Evolutionary conservation across 2,888 invertebrate genomes (phyloP), one percentile per base, ranked within the genome.

Genomic region (Stenolophus ochropezus): DNA sequence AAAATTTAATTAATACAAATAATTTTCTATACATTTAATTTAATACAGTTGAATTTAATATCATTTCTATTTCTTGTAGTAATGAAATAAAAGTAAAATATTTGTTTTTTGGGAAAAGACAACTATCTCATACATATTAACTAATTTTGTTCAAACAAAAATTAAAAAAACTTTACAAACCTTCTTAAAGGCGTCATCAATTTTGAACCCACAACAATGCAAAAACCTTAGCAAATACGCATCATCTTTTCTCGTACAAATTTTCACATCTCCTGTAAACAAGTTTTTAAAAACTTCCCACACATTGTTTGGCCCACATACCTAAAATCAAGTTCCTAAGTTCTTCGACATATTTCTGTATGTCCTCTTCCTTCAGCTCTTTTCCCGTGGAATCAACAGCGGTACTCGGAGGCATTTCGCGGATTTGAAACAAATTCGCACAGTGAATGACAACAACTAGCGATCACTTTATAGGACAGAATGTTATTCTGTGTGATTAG

Each of bases 211-310:
- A 2, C 86, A 85, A 49, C 85, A 85, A 81, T 86, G 84, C 2
- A 90, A 84, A 84, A 86, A 89, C 78, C 89, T 83, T 73, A 86
- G 82, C 18, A 89, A 83, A 82, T 87, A 88, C 11, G 82, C 82
- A 53, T 88, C 87, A 77, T 89, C 89, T 14, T 86, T 85, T 81
- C 87, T 84, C 27, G 89, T 83, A 25, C 73, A 58, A 14, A 56
- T 27, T 21, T 23, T 53, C 16, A 33, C 27, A 58, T 80, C 56
- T 42, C 42, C 80, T 80, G 42, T 8, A 73, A 80, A 5, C 8
- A 56, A 73, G 11, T 8, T 14, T n/a, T 20, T 11, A 73, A 49
- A 8, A 61, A 27, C 14, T 58, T 25, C 14, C 27, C 8, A 14
- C 27, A 8, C 25, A 0, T 27, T 27, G 0, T 65, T n/a, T n/a